Evolutionary conservation across 2,888 invertebrate genomes (phyloP).

Genomic region (Synergus japonicus): DNA sequence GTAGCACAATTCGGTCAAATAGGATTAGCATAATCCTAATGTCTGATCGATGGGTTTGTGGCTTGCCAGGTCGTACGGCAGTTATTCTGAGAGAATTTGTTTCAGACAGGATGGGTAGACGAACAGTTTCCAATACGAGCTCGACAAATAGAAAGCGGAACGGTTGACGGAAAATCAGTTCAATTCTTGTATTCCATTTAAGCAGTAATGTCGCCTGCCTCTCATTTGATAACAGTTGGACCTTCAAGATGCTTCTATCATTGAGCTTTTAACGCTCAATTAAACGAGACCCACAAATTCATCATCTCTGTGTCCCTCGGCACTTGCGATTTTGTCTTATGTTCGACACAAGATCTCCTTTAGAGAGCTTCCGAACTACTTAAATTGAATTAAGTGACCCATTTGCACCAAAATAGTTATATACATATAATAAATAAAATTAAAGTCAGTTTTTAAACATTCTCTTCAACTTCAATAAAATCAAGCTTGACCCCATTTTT

Average conservation of each 20-base stretch:
- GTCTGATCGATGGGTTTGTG: conserved; percentile 60
- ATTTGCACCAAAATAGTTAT: not conserved
- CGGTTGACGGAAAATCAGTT: conserved; percentile 47
- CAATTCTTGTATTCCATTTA: conserved; percentile 49
- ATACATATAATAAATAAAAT: not conserved
- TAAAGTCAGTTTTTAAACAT: not conserved
- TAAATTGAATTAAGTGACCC: not conserved
- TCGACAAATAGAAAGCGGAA: conserved; percentile 36
- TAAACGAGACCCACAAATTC: not conserved
- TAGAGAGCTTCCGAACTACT: not conserved
- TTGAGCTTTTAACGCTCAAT: conserved; percentile 2
- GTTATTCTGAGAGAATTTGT: conserved; percentile 1
- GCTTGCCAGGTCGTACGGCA: conserved; percentile 3
- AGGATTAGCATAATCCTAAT: conserved; percentile 62
- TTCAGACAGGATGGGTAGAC: not conserved
- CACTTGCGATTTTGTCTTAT: not conserved
- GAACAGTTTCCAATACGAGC: not conserved
- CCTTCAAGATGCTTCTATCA: not conserved
- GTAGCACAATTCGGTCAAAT: conserved; percentile 50
- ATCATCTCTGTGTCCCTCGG: not conserved
- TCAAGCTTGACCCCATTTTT: no score
- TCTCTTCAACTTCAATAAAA: no score
- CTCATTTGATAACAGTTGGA: not conserved
- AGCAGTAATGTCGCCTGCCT: conserved; percentile 27
- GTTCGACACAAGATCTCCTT: no score